phyloP scores from a whole-genome alignment of 2,888 invertebrate species.

The Clivina fossor region DNA sequence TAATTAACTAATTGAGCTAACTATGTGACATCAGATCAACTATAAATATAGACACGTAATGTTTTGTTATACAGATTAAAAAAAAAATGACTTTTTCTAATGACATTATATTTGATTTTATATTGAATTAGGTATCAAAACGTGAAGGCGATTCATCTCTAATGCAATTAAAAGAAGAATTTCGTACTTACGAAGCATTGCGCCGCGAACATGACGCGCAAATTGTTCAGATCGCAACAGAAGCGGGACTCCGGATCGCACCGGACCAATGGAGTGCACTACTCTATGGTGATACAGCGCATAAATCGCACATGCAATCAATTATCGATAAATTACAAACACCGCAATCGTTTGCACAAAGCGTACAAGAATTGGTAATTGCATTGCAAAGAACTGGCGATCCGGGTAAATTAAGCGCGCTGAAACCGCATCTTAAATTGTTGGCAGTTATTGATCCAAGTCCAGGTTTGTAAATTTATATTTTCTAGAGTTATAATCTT shows the following conservation, averaged over 20 bases:
- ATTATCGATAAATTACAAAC: slow-evolving; percentile 90
- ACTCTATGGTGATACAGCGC: slow-evolving; percentile 91
- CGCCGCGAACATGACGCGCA: slow-evolving; percentile 97
- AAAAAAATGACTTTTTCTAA: too few relatives aligned
- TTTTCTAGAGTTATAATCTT: slow-evolving; percentile 42
- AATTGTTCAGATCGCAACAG: slow-evolving; percentile 97
- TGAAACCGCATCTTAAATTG: slow-evolving; percentile 79
- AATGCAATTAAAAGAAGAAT: slow-evolving; percentile 98
- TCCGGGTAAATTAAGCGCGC: slow-evolving; percentile 75
- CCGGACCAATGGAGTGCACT: slow-evolving; percentile 99
- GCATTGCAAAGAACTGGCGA: slow-evolving; percentile 88
- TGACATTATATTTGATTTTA: too few relatives aligned
- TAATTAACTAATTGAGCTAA: too few relatives aligned
- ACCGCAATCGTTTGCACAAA: slow-evolving; percentile 88
- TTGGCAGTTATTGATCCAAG: slow-evolving; percentile 85
- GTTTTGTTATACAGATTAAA: too few relatives aligned
- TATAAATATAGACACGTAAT: too few relatives aligned
- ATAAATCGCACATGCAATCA: slow-evolving; percentile 98
- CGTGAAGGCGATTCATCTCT: slow-evolving; percentile 95
- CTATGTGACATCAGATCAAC: too few relatives aligned
- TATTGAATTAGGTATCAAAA: slow-evolving; percentile 75
- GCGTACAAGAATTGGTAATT: slow-evolving; percentile 87
- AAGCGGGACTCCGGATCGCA: slow-evolving; percentile 93
- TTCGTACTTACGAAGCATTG: slow-evolving; percentile 89
- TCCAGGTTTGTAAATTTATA: too few relatives aligned